Evolutionary conservation across 2,888 invertebrate species (phyloP), one percentile per base, ranked within the genome.

Genomic region (Sesamia inferens): DNA sequence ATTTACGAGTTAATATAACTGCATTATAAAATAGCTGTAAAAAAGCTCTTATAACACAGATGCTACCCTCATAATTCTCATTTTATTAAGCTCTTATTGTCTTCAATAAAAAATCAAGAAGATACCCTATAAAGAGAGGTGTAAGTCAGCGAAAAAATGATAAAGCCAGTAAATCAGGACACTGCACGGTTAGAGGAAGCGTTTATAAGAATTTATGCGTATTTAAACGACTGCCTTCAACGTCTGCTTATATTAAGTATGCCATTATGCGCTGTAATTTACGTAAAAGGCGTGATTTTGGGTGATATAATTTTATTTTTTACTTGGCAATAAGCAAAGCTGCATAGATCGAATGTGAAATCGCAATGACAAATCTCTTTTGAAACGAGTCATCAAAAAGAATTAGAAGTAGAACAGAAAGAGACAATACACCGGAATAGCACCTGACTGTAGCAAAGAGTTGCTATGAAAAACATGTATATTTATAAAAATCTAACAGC

Each of bases 61-160:
- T 87, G 86, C 84, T 85, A 78, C 87, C 87, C 82, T 81, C 92
- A 91, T 92, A 88, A 92, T 92, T 90, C 86, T 82, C 83, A 78
- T 92, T 94, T 94, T 94, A 94, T 93, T 92, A 93, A 89, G 80
- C 88, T 92, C 92, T 94, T 95, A 95, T 94, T 94, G 94, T 94
- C 92, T 93, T 82, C 92, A 93, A 94, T 95, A 94, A 94, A 94
- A 75, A 93, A 91, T 92, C 90, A 90, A 91, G 91, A 90, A 92
- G 91, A 93, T 92, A 87, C 89, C 86, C 90, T 87, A 91, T 94
- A 94, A 94, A 90, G 92, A 91, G 91, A 71, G 57, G 67, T 58
- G 64, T 75, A 83, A 69, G 79, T 83, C 81, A 75, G 76, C 61
- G 57, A 69, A 93, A 91, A 85, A 89, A 88, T 88, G 90, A 91